A percentile compares a stretch with the other conserved stretches of the same genome.
These are phyloP conservation scores for Halcyon malimbica DNA, from an alignment of 2,113 vertebrate species.

Conservation along the genomic window DNA sequence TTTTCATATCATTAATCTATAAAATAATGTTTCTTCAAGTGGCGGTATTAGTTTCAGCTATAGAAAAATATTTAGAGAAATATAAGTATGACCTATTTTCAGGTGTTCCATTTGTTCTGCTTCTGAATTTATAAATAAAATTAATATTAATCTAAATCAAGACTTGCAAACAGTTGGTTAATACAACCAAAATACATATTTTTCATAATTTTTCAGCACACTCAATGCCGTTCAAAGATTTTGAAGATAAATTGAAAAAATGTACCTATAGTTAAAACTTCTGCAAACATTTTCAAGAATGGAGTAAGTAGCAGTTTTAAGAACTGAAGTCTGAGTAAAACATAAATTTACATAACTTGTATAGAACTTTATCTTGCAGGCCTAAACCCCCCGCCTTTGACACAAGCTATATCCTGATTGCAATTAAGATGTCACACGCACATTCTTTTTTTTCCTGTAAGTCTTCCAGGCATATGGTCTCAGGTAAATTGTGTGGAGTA, in stretches of 20 bases:
- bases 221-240: not conserved
- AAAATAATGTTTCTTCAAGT: not conserved
- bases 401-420: not conserved
- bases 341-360: not conserved
- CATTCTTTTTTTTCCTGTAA: not conserved
- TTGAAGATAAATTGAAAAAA: constrained; percentile 50
- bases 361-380: not conserved
- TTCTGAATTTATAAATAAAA: constrained; percentile 38
- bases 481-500: not conserved
- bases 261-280: constrained; percentile 40
- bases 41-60: not conserved
- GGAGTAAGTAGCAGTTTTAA: constrained; percentile 50
- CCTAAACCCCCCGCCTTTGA: not conserved
- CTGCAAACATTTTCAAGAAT: constrained; percentile 43
- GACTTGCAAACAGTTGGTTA: constrained; percentile 13
- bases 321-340: constrained; percentile 24
- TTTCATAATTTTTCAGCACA: constrained; percentile 50
- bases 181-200: constrained; percentile 9
- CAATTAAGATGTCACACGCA: not conserved
- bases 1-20: not conserved
- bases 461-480: not conserved
- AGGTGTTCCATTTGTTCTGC: not conserved
- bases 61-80: not conserved
- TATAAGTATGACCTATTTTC: not conserved
- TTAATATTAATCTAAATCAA: constrained; percentile 36